A percentile compares a stretch with the other conserved stretches of the same genome.
Evolutionary conservation across 2,113 vertebrate genomes (phyloP).

Genomic region (Terrapene triunguis): DNA sequence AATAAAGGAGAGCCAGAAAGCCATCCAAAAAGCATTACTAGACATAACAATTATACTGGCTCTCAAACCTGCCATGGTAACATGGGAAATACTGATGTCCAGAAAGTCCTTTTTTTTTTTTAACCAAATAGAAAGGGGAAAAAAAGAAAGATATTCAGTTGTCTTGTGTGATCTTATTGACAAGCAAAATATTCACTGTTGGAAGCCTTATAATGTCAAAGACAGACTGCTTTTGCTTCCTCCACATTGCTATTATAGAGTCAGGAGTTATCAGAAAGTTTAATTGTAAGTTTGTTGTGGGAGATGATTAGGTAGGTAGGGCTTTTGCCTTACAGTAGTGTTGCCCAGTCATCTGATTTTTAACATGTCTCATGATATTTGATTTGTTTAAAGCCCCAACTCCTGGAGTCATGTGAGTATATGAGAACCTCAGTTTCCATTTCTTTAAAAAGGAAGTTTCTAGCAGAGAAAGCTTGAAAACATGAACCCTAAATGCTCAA

Average conservation of each 20-base stretch:
- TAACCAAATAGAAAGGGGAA: background rate
- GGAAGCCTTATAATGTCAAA: slow-evolving; percentile 22
- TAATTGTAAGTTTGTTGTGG: background rate
- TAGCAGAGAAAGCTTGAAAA: background rate
- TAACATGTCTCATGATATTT: background rate
- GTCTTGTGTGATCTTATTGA: slow-evolving; percentile 12
- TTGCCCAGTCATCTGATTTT: background rate
- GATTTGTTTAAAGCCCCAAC: background rate
- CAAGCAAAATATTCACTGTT: slow-evolving; percentile 18
- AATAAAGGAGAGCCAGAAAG: slow-evolving; percentile 61
- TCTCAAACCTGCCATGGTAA: slow-evolving; percentile 36
- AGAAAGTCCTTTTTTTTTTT: slow-evolving; percentile 13
- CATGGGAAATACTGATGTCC: slow-evolving; percentile 1
- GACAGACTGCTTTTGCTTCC: background rate
- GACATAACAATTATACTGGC: slow-evolving; percentile 51
- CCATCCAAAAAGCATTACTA: slow-evolving; percentile 65
- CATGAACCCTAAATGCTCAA: background rate
- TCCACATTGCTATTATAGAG: background rate
- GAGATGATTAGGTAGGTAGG: background rate
- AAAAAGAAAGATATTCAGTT: background rate
- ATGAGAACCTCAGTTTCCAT: background rate
- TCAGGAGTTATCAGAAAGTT: rapidly evolving
- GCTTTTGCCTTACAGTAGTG: background rate
- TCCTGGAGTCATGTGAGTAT: background rate
- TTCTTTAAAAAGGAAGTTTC: too few species aligned